Evolutionary conservation across 2,888 invertebrate species (phyloP).

Genomic region (Drosophila nigricruria): DNA sequence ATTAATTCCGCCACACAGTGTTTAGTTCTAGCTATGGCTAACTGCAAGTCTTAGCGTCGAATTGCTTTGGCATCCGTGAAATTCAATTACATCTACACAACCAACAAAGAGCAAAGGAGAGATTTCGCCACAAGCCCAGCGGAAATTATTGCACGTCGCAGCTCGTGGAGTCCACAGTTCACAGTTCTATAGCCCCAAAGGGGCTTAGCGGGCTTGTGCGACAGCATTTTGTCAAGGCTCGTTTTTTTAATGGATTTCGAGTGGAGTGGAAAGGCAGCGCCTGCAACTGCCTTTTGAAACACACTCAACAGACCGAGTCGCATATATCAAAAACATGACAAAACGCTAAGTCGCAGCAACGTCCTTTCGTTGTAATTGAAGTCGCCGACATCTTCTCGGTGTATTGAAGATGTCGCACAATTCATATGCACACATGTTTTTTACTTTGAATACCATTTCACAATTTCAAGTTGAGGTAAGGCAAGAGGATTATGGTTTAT

Average conservation of each 20-base stretch:
- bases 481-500: too few relatives aligned
- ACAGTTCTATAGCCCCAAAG: neutral
- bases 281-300: constrained; percentile 7
- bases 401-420: neutral
- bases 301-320: constrained; percentile 7
- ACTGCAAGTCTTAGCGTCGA: constrained; percentile 29
- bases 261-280: neutral
- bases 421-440: neutral
- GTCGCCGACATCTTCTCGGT: neutral
- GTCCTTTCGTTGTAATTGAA: neutral
- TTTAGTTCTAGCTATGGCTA: neutral
- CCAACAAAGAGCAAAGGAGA: constrained; percentile 22
- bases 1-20: constrained; percentile 12
- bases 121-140: constrained; percentile 38
- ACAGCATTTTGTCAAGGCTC: constrained; percentile 10
- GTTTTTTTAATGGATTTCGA: constrained; percentile 8
- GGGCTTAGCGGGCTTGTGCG: constrained; percentile 3
- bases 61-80: constrained; percentile 58
- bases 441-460: neutral
- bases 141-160: constrained; percentile 57
- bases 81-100: constrained; percentile 59
- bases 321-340: constrained; percentile 26
- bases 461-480: neutral
- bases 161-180: constrained; percentile 3
- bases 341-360: constrained; percentile 14